Conservation (phyloP, 2,113 vertebrate species). For the Canis aureus region DNA sequence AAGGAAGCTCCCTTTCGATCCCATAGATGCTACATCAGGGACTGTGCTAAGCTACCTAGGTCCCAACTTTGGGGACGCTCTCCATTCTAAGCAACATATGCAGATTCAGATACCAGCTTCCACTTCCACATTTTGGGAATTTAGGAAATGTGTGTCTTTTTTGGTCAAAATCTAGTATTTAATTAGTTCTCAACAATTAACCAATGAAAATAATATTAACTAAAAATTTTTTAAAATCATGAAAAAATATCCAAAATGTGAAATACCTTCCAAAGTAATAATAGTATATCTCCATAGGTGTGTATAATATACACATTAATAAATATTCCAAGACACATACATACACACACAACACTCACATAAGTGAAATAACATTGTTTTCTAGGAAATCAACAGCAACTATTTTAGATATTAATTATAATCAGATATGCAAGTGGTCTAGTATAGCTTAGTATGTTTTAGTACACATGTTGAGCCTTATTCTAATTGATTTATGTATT, state of each 20-base stretch:
- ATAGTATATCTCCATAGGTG: not conserved
- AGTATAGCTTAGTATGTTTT: slow-evolving; percentile 13
- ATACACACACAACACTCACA: not conserved
- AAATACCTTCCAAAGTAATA: not conserved
- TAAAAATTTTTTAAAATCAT: not conserved
- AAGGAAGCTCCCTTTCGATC: not conserved
- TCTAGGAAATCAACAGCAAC: not conserved
- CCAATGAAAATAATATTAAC: not conserved
- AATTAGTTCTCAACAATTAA: not conserved
- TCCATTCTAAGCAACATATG: not conserved
- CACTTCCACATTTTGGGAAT: not conserved
- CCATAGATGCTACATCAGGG: not conserved
- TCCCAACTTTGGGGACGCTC: not conserved
- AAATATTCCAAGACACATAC: not conserved
- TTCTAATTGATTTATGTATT: not conserved
- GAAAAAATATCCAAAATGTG: not conserved
- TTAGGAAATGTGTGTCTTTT: not conserved
- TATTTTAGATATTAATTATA: slow-evolving; percentile 18
- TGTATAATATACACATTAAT: not conserved
- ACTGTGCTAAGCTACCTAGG: not conserved
- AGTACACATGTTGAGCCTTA: not conserved
- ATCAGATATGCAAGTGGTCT: not conserved
- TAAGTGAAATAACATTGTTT: not conserved
- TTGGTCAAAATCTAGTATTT: not conserved
- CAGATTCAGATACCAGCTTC: not conserved